Percentiles rank a stretch among this genome's conserved stretches.
phyloP scores from a whole-genome alignment of 1,140 invertebrate genomes.

The Ceratosolen fusciceps region DNA sequence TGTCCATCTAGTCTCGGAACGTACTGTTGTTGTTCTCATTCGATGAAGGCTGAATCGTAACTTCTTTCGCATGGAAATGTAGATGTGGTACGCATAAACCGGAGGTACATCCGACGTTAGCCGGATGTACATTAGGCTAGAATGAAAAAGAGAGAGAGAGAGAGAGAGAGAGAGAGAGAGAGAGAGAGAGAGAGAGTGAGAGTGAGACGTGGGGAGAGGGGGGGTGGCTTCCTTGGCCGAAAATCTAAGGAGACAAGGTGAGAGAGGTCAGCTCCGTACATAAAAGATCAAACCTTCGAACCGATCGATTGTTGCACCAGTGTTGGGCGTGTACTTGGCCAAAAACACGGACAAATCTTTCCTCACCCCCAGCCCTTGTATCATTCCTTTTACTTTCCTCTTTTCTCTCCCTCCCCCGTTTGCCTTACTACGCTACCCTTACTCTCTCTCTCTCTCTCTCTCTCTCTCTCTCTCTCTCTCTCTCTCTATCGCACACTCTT shows the following conservation, averaged over 20 bases:
- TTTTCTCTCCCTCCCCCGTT: background rate
- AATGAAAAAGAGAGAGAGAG: background rate
- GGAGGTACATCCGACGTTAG: slow-evolving; percentile 21
- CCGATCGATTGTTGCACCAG: slow-evolving; percentile 39
- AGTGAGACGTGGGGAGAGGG: too few species aligned
- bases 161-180: background rate
- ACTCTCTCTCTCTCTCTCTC: background rate
- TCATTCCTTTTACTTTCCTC: background rate
- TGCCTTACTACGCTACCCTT: background rate
- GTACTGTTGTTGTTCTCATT: background rate
- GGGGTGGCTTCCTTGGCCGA: background rate
- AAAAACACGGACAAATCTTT: slow-evolving; percentile 30
- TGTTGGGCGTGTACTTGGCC: slow-evolving; percentile 20
- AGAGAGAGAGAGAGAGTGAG: background rate
- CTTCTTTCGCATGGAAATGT: background rate
- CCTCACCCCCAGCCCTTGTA: background rate
- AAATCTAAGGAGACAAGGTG: slow-evolving; percentile 14
- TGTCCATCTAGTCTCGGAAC: background rate
- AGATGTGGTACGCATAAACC: background rate
- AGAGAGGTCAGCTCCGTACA: background rate
- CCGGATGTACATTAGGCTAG: slow-evolving; percentile 24
- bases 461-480: background rate
- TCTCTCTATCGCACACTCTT: background rate
- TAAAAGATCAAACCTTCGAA: slow-evolving; percentile 48
- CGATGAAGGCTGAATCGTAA: background rate